Conservation (phyloP, 2,797 vertebrate species). For the Iguana delicatissima region DNA sequence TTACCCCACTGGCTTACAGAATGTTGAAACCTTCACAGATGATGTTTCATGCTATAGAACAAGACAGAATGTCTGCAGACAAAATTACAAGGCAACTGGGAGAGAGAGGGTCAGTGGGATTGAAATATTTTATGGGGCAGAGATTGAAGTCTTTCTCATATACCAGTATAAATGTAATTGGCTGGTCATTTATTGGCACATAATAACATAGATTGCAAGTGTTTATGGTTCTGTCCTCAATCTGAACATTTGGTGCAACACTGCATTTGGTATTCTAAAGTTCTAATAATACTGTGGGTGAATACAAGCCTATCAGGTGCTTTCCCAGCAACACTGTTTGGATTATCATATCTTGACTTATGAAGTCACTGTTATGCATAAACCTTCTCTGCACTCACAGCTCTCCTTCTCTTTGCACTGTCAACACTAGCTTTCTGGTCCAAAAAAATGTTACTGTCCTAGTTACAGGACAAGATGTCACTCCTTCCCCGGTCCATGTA, state of each 20-base stretch:
- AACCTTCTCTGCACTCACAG: not conserved
- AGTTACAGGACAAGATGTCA: not conserved
- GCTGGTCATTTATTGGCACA: not conserved
- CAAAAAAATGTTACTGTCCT: not conserved
- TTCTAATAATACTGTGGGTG: not conserved
- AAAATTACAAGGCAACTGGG: not conserved
- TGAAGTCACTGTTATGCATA: not conserved
- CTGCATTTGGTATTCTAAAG: not conserved
- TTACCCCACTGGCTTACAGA: not conserved
- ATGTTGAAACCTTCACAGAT: not conserved
- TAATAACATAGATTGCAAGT: not conserved
- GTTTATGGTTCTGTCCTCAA: not conserved
- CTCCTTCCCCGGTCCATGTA: not conserved
- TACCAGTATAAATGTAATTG: not conserved
- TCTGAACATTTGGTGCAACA: not conserved
- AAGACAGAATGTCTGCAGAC: not conserved
- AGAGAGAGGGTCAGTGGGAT: not conserved
- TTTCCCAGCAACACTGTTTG: not conserved
- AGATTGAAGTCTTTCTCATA: not conserved
- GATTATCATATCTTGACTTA: not conserved
- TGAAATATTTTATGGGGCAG: not conserved
- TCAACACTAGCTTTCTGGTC: not conserved
- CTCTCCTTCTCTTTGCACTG: not conserved
- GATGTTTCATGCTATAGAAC: not conserved
- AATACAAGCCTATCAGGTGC: not conserved